Evolutionary conservation across 2,113 vertebrate species (phyloP).

Genomic region (Gymnobelideus leadbeateri): DNA sequence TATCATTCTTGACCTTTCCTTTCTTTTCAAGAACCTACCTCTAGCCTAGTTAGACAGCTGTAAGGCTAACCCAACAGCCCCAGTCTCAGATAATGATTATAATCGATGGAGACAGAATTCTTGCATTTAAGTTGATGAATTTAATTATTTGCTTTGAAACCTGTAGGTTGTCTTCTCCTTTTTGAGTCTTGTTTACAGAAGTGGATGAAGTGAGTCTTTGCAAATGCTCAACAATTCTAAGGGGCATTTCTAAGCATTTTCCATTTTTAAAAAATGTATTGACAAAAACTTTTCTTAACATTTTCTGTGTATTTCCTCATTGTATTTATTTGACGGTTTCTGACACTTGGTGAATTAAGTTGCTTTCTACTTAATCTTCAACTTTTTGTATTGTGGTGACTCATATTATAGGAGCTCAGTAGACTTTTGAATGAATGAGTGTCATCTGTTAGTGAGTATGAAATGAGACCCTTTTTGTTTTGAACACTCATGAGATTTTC

Average conservation of each 20-base stretch:
- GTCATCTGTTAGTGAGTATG: neutral
- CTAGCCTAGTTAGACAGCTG: neutral
- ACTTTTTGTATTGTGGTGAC: neutral
- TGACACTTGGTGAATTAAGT: neutral
- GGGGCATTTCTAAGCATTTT: conserved; percentile 18
- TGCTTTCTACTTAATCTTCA: no score
- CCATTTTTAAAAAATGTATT: neutral
- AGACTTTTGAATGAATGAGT: neutral
- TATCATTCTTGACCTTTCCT: neutral
- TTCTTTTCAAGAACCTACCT: conserved; percentile 6
- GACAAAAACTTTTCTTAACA: no score
- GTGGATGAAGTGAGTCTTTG: no score
- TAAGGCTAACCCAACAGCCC: neutral
- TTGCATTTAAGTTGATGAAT: conserved; percentile 37
- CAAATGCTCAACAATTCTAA: no score
- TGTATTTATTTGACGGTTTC: neutral
- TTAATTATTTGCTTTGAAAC: conserved; percentile 53
- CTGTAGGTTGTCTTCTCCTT: neutral
- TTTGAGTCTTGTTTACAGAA: no score
- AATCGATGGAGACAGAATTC: neutral
- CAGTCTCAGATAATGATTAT: neutral
- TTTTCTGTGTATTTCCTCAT: no score
- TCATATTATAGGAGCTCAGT: neutral
- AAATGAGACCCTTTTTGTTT: neutral
- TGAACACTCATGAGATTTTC: neutral